These are phyloP conservation scores for Cardiocondyla obscurior DNA, from an alignment of 1,140 invertebrate species.

Conservation along the genomic window DNA sequence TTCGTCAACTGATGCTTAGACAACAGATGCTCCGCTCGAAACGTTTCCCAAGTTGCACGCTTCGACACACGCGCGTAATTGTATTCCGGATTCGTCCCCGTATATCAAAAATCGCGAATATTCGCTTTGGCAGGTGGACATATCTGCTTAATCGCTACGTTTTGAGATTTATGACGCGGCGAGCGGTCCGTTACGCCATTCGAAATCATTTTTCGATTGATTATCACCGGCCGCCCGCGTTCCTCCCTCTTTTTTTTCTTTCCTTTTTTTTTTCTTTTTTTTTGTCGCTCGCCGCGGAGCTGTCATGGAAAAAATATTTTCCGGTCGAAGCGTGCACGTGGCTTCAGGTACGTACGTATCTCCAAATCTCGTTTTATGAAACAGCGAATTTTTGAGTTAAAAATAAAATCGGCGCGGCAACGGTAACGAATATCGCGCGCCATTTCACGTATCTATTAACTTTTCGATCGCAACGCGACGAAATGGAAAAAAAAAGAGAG, in stretches of 20 bases:
- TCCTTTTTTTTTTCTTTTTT: neutral
- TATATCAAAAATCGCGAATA: slow-evolving; percentile 62
- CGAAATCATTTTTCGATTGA: slow-evolving; percentile 72
- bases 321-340: slow-evolving; percentile 1
- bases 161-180: slow-evolving; percentile 61
- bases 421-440: slow-evolving; percentile 17
- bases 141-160: slow-evolving; percentile 67
- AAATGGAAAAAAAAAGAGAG: slow-evolving; percentile 33
- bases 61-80: slow-evolving; percentile 54
- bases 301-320: slow-evolving; percentile 63
- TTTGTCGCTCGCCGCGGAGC: slow-evolving; percentile 9
- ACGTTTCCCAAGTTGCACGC: slow-evolving; percentile 29
- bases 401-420: slow-evolving; percentile 36
- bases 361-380: slow-evolving; percentile 59
- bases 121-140: slow-evolving; percentile 60
- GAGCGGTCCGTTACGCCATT: slow-evolving; percentile 53
- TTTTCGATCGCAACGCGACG: slow-evolving; percentile 50
- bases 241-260: neutral
- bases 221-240: slow-evolving; percentile 40
- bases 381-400: slow-evolving; percentile 55
- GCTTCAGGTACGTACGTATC: slow-evolving; percentile 32
- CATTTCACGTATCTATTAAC: slow-evolving; percentile 43
- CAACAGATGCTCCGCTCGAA: neutral
- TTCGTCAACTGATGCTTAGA: neutral
- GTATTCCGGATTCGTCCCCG: slow-evolving; percentile 38